Evolutionary conservation across 64 coral and sea anemone genomes (phyloP).

Genomic region (Actinia equina): DNA sequence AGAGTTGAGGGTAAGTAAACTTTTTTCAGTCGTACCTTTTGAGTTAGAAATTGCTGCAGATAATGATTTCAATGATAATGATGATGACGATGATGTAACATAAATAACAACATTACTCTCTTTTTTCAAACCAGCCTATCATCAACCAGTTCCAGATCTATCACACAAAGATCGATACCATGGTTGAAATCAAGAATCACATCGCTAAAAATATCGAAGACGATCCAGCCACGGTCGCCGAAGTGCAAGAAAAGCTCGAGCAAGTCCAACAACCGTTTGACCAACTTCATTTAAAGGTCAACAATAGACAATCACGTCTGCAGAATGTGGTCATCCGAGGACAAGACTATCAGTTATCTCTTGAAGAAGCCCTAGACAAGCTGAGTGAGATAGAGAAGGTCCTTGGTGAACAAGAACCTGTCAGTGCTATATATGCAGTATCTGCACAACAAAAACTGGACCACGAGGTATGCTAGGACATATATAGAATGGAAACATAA

Average conservation of each 20-base stretch:
- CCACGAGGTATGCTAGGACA: slow-evolving; percentile 69
- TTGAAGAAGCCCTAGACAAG: slow-evolving; percentile 65
- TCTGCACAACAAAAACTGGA: slow-evolving; percentile 70
- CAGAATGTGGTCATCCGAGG: slow-evolving; percentile 77
- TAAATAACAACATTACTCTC: too few relatives aligned
- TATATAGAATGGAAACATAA: neutral
- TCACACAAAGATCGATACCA: slow-evolving; percentile 68
- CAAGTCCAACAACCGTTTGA: slow-evolving; percentile 70
- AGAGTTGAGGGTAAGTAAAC: slow-evolving; percentile 52
- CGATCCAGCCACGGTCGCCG: slow-evolving; percentile 69
- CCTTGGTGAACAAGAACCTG: slow-evolving; percentile 37
- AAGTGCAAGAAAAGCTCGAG: slow-evolving; percentile 62
- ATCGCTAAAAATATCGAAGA: slow-evolving; percentile 53
- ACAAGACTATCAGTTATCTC: slow-evolving; percentile 71
- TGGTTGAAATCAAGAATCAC: slow-evolving; percentile 66
- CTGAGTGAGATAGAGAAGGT: slow-evolving; percentile 71
- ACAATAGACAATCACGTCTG: slow-evolving; percentile 61
- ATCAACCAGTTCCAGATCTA: slow-evolving; percentile 76
- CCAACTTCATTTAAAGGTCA: slow-evolving; percentile 64
- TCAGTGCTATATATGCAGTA: slow-evolving; percentile 67
- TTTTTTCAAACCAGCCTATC: slow-evolving; percentile 37
- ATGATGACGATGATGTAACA: neutral
- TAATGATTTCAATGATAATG: neutral
- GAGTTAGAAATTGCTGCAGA: too few relatives aligned
- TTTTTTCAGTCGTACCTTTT: neutral